These are phyloP conservation scores for Potamarius usumacintae DNA, from an alignment of 2,113 vertebrate genomes.

Conservation along the genomic window DNA sequence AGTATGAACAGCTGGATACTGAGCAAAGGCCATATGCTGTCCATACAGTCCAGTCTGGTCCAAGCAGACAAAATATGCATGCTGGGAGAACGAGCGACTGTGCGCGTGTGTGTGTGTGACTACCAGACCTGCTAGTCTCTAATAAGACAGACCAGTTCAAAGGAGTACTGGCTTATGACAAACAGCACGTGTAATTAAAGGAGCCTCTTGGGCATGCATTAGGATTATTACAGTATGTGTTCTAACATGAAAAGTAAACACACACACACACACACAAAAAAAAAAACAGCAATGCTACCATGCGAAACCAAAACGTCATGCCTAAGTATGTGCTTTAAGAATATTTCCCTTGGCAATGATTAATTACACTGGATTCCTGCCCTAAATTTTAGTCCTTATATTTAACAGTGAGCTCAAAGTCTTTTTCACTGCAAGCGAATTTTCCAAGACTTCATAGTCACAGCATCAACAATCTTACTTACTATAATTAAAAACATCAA, in stretches of 20 bases:
- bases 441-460: background rate
- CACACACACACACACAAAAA: background rate
- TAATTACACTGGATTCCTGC: background rate
- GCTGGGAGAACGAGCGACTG: slow-evolving; percentile 25
- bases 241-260: slow-evolving; percentile 23
- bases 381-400: background rate
- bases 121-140: slow-evolving; percentile 27
- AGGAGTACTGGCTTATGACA: slow-evolving; percentile 6
- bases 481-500: background rate
- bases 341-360: background rate
- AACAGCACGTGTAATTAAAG: slow-evolving; percentile 33
- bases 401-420: background rate
- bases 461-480: background rate
- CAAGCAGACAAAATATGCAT: slow-evolving; percentile 56
- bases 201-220: background rate
- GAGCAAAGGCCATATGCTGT: slow-evolving; percentile 50
- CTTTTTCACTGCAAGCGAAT: background rate
- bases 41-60: slow-evolving; percentile 24
- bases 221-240: slow-evolving; percentile 14
- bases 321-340: background rate
- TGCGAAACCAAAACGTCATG: background rate
- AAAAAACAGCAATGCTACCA: background rate
- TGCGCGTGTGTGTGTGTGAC: slow-evolving; percentile 21
- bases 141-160: slow-evolving; percentile 35
- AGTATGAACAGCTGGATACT: slow-evolving; percentile 16